Percentiles rank a stretch among this genome's conserved stretches.
phyloP scores from a whole-genome alignment of 2,888 invertebrate species.

The Acleris sparsana region DNA sequence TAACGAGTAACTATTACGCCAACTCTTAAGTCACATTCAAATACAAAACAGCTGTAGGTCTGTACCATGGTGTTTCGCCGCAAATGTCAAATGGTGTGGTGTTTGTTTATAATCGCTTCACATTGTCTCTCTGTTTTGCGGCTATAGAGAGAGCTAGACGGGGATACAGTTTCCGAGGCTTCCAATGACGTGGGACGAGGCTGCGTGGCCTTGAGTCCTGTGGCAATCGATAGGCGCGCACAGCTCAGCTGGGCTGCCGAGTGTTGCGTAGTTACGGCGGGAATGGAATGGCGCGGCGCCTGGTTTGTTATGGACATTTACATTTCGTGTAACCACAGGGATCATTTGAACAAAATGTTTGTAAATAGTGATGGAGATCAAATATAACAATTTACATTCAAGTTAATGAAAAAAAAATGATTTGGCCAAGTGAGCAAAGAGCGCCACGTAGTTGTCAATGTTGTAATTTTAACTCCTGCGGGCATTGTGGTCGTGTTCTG shows the following conservation, averaged over 20 bases:
- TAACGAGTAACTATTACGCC: background rate
- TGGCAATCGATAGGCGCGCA: slow-evolving; percentile 69
- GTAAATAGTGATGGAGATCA: too few relatives aligned
- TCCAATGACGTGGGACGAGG: slow-evolving; percentile 33
- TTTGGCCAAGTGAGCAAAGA: too few relatives aligned
- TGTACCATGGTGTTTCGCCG: background rate
- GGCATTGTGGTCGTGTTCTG: too few relatives aligned
- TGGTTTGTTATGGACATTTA: slow-evolving; percentile 11
- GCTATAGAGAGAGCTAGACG: slow-evolving; percentile 9
- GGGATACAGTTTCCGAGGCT: slow-evolving; percentile 25
- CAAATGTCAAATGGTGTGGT: slow-evolving; percentile 21
- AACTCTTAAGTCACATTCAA: slow-evolving; percentile 2
- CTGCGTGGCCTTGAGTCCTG: slow-evolving; percentile 73
- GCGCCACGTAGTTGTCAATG: too few relatives aligned
- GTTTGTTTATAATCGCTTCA: background rate
- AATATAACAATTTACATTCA: too few relatives aligned
- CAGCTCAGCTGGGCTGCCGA: slow-evolving; percentile 39
- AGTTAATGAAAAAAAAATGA: too few relatives aligned
- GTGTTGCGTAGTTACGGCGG: slow-evolving; percentile 25
- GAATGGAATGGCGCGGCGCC: slow-evolving; percentile 22
- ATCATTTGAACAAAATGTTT: background rate
- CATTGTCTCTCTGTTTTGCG: slow-evolving; percentile 8
- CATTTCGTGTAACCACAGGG: background rate
- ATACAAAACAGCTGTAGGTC: slow-evolving; percentile 15
- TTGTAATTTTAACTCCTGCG: too few relatives aligned